Percentiles rank a stretch among this genome's conserved stretches.
These are phyloP conservation scores for Toxotes chatareus DNA, from an alignment of 2,113 vertebrate species.

Conservation along the genomic window DNA sequence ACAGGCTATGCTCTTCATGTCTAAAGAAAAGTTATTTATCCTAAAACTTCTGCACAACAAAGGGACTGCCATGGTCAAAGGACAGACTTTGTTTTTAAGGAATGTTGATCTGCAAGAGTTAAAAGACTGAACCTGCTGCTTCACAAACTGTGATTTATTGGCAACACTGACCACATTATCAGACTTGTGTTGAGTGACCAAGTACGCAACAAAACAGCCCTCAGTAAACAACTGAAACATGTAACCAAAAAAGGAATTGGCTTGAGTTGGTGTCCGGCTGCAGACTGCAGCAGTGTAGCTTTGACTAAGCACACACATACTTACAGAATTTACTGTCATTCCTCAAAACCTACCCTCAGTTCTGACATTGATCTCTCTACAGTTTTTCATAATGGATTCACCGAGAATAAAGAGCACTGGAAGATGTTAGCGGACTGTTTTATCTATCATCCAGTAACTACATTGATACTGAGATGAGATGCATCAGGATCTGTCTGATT, in stretches of 20 bases:
- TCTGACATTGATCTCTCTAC: not conserved
- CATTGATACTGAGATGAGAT: not conserved
- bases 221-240: conserved; percentile 22
- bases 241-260: conserved; percentile 33
- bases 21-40: not conserved
- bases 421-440: not conserved
- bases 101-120: conserved; percentile 2
- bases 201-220: conserved; percentile 23
- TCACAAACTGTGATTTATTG: not conserved
- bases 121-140: not conserved
- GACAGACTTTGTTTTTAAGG: not conserved
- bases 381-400: not conserved
- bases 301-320: not conserved
- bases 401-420: not conserved
- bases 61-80: not conserved
- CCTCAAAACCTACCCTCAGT: not conserved
- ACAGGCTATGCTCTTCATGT: not conserved
- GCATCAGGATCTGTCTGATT: not conserved
- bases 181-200: not conserved
- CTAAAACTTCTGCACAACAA: not conserved
- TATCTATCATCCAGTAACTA: not conserved
- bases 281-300: not conserved
- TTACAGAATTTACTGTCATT: not conserved
- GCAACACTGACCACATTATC: conserved; percentile 1
- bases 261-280: not conserved